Base-by-base conservation (phyloP, 2,113 vertebrate species). In the Brachyistius frenatus region DNA sequence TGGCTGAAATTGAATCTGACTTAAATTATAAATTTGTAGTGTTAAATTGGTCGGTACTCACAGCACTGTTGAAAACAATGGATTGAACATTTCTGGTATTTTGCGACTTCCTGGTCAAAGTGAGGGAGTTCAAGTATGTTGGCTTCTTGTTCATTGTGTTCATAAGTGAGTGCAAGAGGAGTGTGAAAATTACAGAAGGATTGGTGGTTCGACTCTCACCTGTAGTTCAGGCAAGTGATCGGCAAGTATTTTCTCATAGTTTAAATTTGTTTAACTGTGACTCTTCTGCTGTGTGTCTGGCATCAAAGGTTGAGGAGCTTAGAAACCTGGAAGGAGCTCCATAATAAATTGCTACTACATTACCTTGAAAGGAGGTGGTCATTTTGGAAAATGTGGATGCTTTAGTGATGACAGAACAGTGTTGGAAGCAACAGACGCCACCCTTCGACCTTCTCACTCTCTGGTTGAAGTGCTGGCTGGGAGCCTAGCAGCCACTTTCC, bases 401-500 rank as follows among this genome's bases (percentile, higher is more conserved):
- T 73, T 67, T 52, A 77, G 74, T 66, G 56, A 57, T 74, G 63
- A 62, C 61, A 53, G 57, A 79, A 44, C 49, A 47, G 65, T 60
- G 62, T 78, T 61, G 64, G 56, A 63, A 74, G 74, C 71, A 75
- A 76, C 55, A 77, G 81, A 80, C 55, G 49, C 57, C 61, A 44
- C 60, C 80, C 52, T 75, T 85, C 54, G 16, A 75, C 78, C 66
- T 84, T 83, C 46, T 77, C 67, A 63, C 46, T 75, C 53, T 70
- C 84, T 67, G 68, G 77, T 62, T 75, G 50, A 50, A 76, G 50
- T 72, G 80, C 69, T 93, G 92, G 90, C 90, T 36, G 52, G 58
- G 78, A 84, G 91, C 92, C 92, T 87, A 78, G 83, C 64, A 86
- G 77, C 84, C 91, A 93, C 91, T 93, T 87, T 86, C 76, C 73